These are phyloP conservation scores for Catharus bicknelli DNA, from an alignment of 2,113 vertebrate genomes.

Conservation along the genomic window DNA sequence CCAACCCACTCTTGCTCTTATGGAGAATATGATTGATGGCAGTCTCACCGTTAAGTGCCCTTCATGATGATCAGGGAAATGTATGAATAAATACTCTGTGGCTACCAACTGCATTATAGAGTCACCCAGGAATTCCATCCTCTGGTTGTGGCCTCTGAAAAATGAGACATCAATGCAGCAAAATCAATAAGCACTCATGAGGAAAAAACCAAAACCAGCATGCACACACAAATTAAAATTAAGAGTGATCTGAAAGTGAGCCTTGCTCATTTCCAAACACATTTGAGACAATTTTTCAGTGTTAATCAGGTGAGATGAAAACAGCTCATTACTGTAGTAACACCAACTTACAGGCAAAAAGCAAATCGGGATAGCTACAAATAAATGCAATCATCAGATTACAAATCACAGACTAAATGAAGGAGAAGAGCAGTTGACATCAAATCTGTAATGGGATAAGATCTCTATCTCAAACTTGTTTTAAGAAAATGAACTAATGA, in stretches of 20 bases:
- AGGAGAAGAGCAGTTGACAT: background rate
- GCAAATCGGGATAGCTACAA: background rate
- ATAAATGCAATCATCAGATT: background rate
- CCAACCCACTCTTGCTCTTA: background rate
- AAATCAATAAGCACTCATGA: constrained; percentile 60
- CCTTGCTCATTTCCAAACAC: constrained; percentile 11
- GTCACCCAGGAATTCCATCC: constrained; percentile 99
- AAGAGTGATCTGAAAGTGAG: constrained; percentile 6
- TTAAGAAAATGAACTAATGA: background rate
- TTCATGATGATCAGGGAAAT: constrained; percentile 98
- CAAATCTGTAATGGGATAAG: background rate
- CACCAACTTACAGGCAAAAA: background rate
- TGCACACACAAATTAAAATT: constrained; percentile 29
- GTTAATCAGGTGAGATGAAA: constrained; percentile 17
- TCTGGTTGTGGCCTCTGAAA: constrained; percentile 96
- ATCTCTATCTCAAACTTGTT: background rate
- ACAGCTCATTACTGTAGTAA: constrained; percentile 1
- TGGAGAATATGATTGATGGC: constrained; percentile 4
- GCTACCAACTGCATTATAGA: constrained; percentile 99
- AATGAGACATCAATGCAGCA: constrained; percentile 57
- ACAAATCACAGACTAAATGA: background rate
- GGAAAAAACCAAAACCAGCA: constrained; percentile 40
- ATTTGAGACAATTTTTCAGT: constrained; percentile 23
- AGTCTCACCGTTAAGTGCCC: constrained; percentile 94
- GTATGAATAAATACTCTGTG: constrained; percentile 98